phyloP scores from a whole-genome alignment of 2,888 invertebrate species.

The Polyploca ridens region DNA sequence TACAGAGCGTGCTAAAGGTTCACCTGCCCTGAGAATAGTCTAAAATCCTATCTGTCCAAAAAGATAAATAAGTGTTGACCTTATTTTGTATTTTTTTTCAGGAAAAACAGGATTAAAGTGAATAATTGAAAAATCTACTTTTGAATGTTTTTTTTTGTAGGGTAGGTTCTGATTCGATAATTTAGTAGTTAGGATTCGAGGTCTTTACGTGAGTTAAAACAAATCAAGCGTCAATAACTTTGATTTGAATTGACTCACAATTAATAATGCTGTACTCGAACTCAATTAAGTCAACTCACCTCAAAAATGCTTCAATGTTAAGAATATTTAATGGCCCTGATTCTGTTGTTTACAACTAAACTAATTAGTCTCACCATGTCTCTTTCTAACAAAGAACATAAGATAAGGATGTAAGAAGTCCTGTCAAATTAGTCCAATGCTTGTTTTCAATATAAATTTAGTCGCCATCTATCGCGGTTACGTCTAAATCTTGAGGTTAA shows the following conservation, averaged over 20 bases:
- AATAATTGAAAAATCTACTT: constrained; percentile 7
- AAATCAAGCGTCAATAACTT: neutral
- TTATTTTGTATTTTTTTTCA: constrained; percentile 6
- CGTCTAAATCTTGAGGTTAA: too few species aligned
- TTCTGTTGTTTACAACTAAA: too few species aligned
- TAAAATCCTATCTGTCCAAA: constrained; percentile 3
- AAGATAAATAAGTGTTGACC: constrained; percentile 1
- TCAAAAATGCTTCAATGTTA: neutral
- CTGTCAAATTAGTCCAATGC: too few species aligned
- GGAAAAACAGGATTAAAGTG: constrained; percentile 1
- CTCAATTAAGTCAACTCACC: neutral
- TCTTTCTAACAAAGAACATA: too few species aligned
- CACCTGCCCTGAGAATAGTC: neutral
- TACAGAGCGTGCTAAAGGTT: constrained; percentile 1
- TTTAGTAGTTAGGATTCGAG: neutral
- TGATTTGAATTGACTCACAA: neutral
- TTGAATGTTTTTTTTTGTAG: neutral
- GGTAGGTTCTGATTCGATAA: neutral
- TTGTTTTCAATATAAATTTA: too few species aligned
- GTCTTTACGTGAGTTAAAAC: neutral
- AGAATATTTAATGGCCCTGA: too few species aligned
- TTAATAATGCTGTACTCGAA: neutral
- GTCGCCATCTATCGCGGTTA: too few species aligned
- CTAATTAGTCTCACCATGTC: too few species aligned
- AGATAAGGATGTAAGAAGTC: too few species aligned